Base-by-base conservation (phyloP, 2,113 vertebrate genomes). In the Entomyzon cyanotis region DNA sequence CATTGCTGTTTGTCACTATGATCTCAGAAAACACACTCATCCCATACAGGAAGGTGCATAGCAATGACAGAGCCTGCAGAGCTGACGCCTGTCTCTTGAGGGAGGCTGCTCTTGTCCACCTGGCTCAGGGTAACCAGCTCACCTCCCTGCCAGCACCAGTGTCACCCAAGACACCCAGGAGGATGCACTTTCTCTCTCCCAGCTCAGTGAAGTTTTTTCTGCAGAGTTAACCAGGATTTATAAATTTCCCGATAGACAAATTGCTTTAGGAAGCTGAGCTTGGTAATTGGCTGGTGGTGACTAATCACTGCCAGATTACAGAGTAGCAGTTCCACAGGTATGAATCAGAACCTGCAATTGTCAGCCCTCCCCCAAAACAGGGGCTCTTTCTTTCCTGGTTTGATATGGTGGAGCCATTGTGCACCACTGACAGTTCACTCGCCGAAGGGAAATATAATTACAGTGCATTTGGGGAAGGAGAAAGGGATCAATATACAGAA, bases 301-400 rank as follows among this genome's bases (percentile, higher is more conserved):
- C 89, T 96, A 94, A 96, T 92, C 30, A 5, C 37, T 50, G 70
- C 74, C 70, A 96, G 95, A 96, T 96, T 96, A 85, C 87, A 92
- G 86, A 90, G 93, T 73, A 94, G 91, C 11, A 7, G 76, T 89
- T 95, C 74, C 91, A 87, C 89, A 96, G 96, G 96, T 96, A 85
- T 96, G 96, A 97, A 96, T 96, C 95, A 97, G 95, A 96, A 93
- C 89, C 92, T 10, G 14, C 84, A 95, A 85, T 80, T 96, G 95
- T 52, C 92, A 93, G 83, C 64, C 67, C 53, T 93, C 82, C 78
- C 71, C 65, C 62, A 82, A 94, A 95, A 92, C 88, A 94, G 80
- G 58, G 83, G 25, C 85, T 85, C 79, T 71, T 80, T 96, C 79
- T 87, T 87, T 59, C 60, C 83, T 14, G 8, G 23, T 62, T 84